Percentiles rank a stretch among this genome's conserved stretches.
These are phyloP conservation scores for Vombatus ursinus DNA, from an alignment of 2,113 vertebrate species.

Conservation along the genomic window DNA sequence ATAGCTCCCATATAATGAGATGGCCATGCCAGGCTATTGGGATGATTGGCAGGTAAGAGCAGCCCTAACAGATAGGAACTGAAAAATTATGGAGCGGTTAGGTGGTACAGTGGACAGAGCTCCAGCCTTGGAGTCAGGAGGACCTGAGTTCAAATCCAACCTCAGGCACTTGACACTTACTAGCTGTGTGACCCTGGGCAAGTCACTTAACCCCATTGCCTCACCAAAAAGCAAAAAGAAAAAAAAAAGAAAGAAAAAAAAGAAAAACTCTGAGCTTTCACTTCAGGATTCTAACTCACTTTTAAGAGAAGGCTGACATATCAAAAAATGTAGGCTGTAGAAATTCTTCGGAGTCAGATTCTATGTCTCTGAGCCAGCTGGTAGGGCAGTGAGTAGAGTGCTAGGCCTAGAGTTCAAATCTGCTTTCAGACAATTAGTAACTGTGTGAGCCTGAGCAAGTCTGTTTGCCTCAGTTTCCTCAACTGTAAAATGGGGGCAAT, in stretches of 20 bases:
- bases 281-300: constrained; percentile 61
- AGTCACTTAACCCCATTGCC: too few species aligned
- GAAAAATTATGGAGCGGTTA: constrained; percentile 39
- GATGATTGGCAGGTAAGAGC: neutral
- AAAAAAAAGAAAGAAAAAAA: too few species aligned
- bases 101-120: too few species aligned
- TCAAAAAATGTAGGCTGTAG: neutral
- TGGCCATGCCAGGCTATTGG: neutral
- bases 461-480: neutral
- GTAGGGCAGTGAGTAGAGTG: neutral
- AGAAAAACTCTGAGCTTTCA: constrained; percentile 63
- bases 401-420: neutral
- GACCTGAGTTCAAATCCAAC: too few species aligned
- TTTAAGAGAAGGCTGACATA: constrained; percentile 25
- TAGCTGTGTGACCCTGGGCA: too few species aligned
- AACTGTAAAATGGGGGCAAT: neutral
- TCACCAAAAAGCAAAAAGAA: too few species aligned
- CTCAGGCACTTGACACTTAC: too few species aligned
- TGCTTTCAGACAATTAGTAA: neutral
- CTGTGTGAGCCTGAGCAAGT: neutral
- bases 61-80: constrained; percentile 52
- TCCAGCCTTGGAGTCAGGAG: too few species aligned
- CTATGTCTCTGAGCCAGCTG: neutral
- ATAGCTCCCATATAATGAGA: neutral
- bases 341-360: neutral